These are phyloP conservation scores for Acropternis orthonyx DNA, from an alignment of 2,797 vertebrate genomes.

Conservation along the genomic window DNA sequence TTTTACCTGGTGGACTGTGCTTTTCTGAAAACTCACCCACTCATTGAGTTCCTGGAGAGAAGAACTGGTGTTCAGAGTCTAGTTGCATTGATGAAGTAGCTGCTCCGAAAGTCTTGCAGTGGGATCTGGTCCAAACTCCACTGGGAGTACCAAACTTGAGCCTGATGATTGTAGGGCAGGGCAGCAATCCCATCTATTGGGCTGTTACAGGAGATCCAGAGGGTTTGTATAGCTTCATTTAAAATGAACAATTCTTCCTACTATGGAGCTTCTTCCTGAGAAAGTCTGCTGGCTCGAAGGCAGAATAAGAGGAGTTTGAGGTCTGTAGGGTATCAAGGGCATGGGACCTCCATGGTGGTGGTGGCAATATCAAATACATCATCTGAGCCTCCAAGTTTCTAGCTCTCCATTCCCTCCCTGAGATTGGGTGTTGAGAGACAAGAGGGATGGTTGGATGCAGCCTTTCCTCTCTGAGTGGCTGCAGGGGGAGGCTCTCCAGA, in stretches of 20 bases:
- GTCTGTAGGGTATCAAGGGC: background rate
- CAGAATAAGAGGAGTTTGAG: background rate
- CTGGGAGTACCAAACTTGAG: background rate
- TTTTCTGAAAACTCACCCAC: background rate
- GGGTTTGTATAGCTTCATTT: background rate
- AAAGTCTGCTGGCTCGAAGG: background rate
- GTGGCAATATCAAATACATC: background rate
- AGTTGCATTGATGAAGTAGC: background rate
- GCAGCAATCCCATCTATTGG: background rate
- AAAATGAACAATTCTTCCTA: background rate
- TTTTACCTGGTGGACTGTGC: background rate
- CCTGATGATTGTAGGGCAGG: background rate
- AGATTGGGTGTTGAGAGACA: background rate
- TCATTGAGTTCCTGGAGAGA: background rate
- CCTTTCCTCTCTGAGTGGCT: background rate
- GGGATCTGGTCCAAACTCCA: background rate
- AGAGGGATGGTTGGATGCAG: fast-evolving
- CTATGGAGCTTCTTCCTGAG: background rate
- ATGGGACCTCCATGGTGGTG: background rate
- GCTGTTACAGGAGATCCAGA: background rate
- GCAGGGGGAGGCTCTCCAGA: background rate
- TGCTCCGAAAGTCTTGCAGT: background rate
- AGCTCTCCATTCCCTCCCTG: background rate
- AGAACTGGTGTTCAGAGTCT: background rate
- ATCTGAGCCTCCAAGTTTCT: background rate